Evolutionary conservation across 2,113 vertebrate genomes (phyloP).

Genomic region (Macheiramphus alcinus): DNA sequence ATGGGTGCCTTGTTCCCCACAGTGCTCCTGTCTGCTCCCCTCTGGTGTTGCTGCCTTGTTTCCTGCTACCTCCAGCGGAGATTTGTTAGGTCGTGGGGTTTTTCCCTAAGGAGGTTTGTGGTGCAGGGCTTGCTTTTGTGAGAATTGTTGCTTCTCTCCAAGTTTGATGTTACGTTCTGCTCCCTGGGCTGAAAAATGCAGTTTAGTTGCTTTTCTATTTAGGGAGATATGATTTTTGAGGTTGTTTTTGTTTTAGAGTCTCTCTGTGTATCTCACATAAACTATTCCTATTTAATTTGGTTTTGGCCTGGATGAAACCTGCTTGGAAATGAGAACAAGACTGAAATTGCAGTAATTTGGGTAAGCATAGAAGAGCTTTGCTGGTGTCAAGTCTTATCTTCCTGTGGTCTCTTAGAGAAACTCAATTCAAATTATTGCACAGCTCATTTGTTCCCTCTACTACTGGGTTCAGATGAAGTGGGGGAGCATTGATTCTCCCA

Average conservation of each 20-base stretch:
- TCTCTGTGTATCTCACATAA: constrained; percentile 36
- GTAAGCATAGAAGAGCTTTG: constrained; percentile 32
- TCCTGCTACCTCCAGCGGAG: neutral
- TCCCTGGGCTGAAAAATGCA: neutral
- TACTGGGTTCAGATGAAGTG: constrained; percentile 6
- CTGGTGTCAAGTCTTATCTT: constrained; percentile 51
- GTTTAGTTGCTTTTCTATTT: neutral
- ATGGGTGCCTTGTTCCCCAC: neutral
- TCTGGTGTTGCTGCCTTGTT: neutral
- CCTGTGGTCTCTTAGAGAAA: constrained; percentile 45
- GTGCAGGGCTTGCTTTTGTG: neutral
- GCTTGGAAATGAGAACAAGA: constrained; percentile 39
- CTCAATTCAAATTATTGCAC: constrained; percentile 65
- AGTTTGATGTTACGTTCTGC: neutral
- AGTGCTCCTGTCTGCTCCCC: neutral
- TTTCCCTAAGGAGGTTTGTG: neutral
- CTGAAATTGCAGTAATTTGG: constrained; percentile 64
- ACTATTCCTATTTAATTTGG: constrained; percentile 48
- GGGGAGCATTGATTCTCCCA: neutral
- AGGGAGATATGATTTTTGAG: neutral
- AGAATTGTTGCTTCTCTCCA: neutral
- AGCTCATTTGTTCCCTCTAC: constrained; percentile 51
- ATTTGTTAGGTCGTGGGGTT: fast-evolving
- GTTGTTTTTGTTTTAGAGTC: constrained; percentile 21
- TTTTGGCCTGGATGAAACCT: constrained; percentile 33